Conservation (phyloP, 2,113 vertebrate species). For the Bujurquina vittata region DNA sequence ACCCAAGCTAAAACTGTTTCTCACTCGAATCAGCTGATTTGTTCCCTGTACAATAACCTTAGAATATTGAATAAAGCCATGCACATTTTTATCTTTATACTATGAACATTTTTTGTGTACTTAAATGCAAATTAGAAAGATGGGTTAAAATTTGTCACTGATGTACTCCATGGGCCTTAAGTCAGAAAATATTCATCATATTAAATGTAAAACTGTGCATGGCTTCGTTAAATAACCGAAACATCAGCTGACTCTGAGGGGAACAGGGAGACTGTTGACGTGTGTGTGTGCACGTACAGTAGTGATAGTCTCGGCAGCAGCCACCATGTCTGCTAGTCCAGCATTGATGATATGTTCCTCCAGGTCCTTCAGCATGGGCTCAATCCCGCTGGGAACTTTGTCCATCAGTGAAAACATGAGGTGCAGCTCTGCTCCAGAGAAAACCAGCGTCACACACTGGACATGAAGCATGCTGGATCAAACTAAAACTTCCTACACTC, state of each 20-base stretch:
- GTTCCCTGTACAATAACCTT: too few species aligned
- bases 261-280: not conserved
- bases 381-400: constrained; percentile 95
- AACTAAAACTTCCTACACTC: not conserved
- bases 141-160: too few species aligned
- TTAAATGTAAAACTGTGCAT: not conserved
- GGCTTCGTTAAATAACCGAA: not conserved
- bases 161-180: too few species aligned
- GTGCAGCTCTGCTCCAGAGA: constrained; percentile 84
- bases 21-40: not conserved
- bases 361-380: constrained; percentile 96
- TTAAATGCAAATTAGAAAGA: too few species aligned
- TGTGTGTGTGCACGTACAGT: constrained; percentile 78
- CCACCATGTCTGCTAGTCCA: constrained; percentile 97
- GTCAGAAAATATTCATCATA: too few species aligned
- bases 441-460: not conserved
- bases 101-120: not conserved
- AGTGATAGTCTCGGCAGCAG: constrained; percentile 96
- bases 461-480: not conserved
- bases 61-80: not conserved
- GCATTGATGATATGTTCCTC: constrained; percentile 96
- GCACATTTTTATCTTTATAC: not conserved
- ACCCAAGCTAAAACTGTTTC: not conserved
- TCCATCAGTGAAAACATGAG: constrained; percentile 99
- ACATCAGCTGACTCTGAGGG: not conserved